A percentile compares a stretch with the other conserved stretches of the same genome.
phyloP scores from a whole-genome alignment of 2,888 invertebrate species.

The Tridacna crocea region DNA sequence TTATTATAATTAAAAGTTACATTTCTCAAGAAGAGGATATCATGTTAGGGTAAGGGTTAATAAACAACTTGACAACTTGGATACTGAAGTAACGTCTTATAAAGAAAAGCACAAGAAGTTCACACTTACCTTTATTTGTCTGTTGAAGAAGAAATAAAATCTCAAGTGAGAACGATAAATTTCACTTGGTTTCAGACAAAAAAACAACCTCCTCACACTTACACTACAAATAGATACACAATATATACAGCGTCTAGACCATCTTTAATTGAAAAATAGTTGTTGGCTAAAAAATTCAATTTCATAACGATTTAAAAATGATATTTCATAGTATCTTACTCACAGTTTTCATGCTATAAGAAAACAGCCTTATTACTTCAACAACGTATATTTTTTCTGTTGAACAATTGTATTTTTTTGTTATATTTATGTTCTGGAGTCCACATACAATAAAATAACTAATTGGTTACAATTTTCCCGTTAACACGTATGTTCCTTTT shows the following conservation, averaged over 20 bases:
- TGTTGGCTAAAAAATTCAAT: slow-evolving; percentile 16
- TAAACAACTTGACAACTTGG: background rate
- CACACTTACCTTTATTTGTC: slow-evolving; percentile 20
- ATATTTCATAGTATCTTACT: background rate
- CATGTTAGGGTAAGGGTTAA: no score
- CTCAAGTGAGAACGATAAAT: slow-evolving; percentile 20
- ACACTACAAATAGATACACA: slow-evolving; percentile 10
- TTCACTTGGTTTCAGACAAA: slow-evolving; percentile 4
- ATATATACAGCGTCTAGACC: slow-evolving; percentile 22
- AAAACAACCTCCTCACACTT: slow-evolving; percentile 20
- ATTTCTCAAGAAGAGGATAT: no score
- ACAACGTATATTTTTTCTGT: no score
- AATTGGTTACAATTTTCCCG: no score
- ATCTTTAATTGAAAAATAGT: slow-evolving; percentile 19
- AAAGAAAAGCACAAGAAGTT: background rate
- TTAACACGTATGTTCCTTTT: no score
- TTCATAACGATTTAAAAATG: background rate
- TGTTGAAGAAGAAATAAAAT: slow-evolving; percentile 24
- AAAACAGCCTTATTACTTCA: no score
- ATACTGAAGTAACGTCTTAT: slow-evolving; percentile 16
- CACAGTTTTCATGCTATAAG: background rate
- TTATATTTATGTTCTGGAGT: no score
- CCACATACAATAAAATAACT: no score
- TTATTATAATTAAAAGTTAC: no score
- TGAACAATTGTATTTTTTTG: no score